Evolutionary conservation across 1,140 invertebrate genomes (phyloP), one percentile per base, ranked within the genome.

Genomic region (Hypsibius dujardini): DNA sequence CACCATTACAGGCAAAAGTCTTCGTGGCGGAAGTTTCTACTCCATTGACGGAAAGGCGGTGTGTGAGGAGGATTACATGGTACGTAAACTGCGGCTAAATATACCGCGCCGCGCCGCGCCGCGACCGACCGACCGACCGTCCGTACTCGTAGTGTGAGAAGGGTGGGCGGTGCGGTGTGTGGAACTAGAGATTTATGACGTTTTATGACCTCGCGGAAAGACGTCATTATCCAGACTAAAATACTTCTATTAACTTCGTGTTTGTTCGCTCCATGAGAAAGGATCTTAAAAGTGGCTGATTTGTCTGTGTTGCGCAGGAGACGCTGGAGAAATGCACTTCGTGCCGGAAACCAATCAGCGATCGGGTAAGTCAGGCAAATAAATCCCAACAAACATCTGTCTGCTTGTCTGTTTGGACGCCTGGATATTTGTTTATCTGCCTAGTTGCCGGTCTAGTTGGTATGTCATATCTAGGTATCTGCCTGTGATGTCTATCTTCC

Each of bases 251-350:
- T 15, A 72, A 3, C 71, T 72, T n/a, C 2, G 7, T 2, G 28
- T 40, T 46, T 72, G n/a, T 59, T 70, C 46, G 60, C 46, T 70
- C 67, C 7, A 56, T 56, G 7, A 42, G 1, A 73, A 42, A 42
- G 28, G 47, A 70, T 47, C 47, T 62, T 72, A 28, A 67, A 47
- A 72, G 59, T 40, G 7, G 50, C n/a, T 74, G n/a, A 60, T 70
- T 75, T 28, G 12, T 15, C 74, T 77, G 75, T 69, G 75, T 76
- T 76, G 74, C 78, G 67, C 77, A 87, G 85, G 90, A 93, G 78
- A 95, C 92, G 2, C 81, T 97, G 70, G 94, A 98, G 77, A 97
- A 95, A 80, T 98, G 95, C 79, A 95, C 89, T 62, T 92, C 96
- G n/a, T 98, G 95, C 78, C 85, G 87, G 46, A 87, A 90, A 77